A percentile compares a stretch with the other conserved stretches of the same genome.
Conservation (phyloP, 2,113 vertebrate genomes). For the Aviceda subcristata region DNA sequence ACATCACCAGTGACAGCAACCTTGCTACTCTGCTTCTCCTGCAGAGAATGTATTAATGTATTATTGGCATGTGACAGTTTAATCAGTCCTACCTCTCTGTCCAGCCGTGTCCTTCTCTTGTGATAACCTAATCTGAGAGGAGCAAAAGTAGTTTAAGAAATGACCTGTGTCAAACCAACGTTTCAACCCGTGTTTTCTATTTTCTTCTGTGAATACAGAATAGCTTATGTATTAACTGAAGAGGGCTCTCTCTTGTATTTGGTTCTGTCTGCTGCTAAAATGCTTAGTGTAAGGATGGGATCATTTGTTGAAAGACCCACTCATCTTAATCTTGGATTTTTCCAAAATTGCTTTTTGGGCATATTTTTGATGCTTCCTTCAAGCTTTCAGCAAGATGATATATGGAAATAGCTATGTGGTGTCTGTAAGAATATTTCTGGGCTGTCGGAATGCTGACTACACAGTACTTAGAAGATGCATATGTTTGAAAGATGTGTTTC, state of each 20-base stretch:
- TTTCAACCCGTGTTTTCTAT: background rate
- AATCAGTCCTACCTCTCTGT: slow-evolving; percentile 16
- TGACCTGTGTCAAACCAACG: background rate
- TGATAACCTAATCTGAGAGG: slow-evolving; percentile 19
- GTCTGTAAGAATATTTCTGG: background rate
- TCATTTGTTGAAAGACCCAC: background rate
- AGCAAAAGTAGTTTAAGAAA: background rate
- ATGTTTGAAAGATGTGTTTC: background rate
- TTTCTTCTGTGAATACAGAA: background rate
- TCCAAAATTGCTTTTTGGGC: background rate
- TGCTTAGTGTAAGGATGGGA: background rate
- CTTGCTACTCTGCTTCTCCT: background rate
- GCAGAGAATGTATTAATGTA: background rate
- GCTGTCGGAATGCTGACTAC: background rate
- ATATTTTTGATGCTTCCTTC: background rate
- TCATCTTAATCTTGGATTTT: background rate
- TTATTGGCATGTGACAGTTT: slow-evolving; percentile 29
- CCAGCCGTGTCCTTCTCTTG: background rate
- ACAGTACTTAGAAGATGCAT: background rate
- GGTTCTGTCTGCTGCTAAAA: background rate
- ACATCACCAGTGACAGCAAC: background rate
- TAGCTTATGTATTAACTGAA: background rate
- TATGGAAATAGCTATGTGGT: background rate
- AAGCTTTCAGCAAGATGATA: background rate
- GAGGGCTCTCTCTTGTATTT: background rate